phyloP scores from a whole-genome alignment of 2,888 invertebrate genomes.

The Petrophora chlorosata region DNA sequence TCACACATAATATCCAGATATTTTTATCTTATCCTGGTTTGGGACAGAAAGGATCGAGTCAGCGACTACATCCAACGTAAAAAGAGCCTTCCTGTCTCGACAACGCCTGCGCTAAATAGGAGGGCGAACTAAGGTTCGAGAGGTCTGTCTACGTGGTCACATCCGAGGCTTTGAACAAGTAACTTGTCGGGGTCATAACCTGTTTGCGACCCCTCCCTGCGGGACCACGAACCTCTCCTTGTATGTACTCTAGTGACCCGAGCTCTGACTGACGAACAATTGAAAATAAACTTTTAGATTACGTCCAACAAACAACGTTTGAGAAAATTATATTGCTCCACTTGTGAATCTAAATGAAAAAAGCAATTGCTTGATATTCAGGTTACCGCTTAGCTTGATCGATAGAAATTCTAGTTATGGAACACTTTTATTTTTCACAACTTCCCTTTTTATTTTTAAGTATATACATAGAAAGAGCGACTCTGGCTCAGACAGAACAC shows the following conservation, averaged over 20 bases:
- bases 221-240: slow-evolving; percentile 66
- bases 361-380: slow-evolving; percentile 1
- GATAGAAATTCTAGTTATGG: too few species aligned
- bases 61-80: slow-evolving; percentile 53
- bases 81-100: slow-evolving; percentile 46
- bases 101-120: slow-evolving; percentile 38
- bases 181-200: slow-evolving; percentile 83
- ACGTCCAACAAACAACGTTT: slow-evolving; percentile 8
- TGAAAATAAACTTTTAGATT: slow-evolving; percentile 43
- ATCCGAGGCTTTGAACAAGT: slow-evolving; percentile 76
- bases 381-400: slow-evolving; percentile 4
- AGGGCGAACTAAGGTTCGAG: slow-evolving; percentile 45
- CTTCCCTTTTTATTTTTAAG: too few species aligned
- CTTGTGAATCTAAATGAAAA: not conserved
- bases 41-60: slow-evolving; percentile 67
- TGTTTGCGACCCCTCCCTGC: slow-evolving; percentile 82
- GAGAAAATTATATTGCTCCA: not conserved
- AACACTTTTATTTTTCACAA: too few species aligned
- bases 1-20: slow-evolving; percentile 63
- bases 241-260: slow-evolving; percentile 77
- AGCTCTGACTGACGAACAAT: slow-evolving; percentile 55
- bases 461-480: too few species aligned
- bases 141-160: slow-evolving; percentile 63
- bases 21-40: slow-evolving; percentile 79
- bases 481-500: too few species aligned